These are phyloP conservation scores for Temnothorax unifasciatus DNA, from an alignment of 2,888 invertebrate species.

Conservation along the genomic window DNA sequence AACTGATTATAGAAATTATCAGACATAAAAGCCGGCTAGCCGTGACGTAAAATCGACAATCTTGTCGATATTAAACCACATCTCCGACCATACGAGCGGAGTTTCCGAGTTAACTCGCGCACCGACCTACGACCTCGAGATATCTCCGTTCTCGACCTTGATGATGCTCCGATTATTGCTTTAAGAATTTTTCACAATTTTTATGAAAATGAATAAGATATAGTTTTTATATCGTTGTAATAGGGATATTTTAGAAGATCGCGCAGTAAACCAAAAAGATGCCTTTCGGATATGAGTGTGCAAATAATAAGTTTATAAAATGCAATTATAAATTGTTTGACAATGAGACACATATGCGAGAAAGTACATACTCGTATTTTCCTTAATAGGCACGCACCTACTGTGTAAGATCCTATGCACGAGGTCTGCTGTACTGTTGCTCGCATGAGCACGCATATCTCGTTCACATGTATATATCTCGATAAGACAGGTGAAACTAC, in stretches of 20 bases:
- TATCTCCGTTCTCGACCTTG: constrained; percentile 59
- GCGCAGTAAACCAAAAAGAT: neutral
- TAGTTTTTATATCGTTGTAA: neutral
- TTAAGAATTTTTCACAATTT: neutral
- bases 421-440: neutral
- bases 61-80: constrained; percentile 59
- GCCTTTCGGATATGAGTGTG: neutral
- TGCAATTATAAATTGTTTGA: neutral
- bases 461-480: neutral
- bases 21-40: neutral
- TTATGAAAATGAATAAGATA: neutral
- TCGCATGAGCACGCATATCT: neutral
- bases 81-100: constrained; percentile 36
- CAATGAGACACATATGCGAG: neutral
- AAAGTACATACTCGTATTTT: constrained; percentile 29
- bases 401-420: neutral
- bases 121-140: constrained; percentile 70
- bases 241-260: neutral
- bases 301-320: constrained; percentile 8
- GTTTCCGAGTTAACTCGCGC: constrained; percentile 59
- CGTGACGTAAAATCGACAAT: constrained; percentile 48
- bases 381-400: constrained; percentile 1
- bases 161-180: constrained; percentile 16
- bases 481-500: constrained; percentile 28
- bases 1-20: constrained; percentile 21